Percentiles rank a stretch among this genome's conserved stretches.
Evolutionary conservation across 2,888 invertebrate species (phyloP).

Genomic region (Hyppa rectilinea): DNA sequence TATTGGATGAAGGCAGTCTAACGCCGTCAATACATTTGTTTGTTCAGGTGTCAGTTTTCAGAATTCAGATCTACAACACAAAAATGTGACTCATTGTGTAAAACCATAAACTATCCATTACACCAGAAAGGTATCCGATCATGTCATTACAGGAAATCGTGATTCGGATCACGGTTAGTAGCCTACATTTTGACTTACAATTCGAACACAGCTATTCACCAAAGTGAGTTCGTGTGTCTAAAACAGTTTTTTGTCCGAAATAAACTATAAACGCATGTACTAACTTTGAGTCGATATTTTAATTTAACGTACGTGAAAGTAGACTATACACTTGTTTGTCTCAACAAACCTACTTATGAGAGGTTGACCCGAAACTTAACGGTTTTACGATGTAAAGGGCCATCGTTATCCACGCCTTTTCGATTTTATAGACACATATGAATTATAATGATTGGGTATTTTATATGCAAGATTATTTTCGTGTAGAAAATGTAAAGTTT

Average conservation of each 20-base stretch:
- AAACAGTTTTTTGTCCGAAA: slow-evolving; percentile 37
- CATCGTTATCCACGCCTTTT: slow-evolving; percentile 30
- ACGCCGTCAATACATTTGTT: slow-evolving; percentile 41
- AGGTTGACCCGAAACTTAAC: slow-evolving; percentile 60
- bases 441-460: not conserved
- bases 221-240: slow-evolving; percentile 29
- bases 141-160: slow-evolving; percentile 43
- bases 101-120: slow-evolving; percentile 40
- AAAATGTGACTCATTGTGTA: slow-evolving; percentile 58
- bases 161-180: slow-evolving; percentile 44
- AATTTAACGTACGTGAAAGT: slow-evolving; percentile 46
- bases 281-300: slow-evolving; percentile 32
- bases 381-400: slow-evolving; percentile 52
- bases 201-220: slow-evolving; percentile 18
- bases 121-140: slow-evolving; percentile 24
- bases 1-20: slow-evolving; percentile 28
- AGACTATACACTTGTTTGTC: slow-evolving; percentile 45
- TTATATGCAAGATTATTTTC: not conserved
- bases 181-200: slow-evolving; percentile 25
- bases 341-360: slow-evolving; percentile 44
- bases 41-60: slow-evolving; percentile 60
- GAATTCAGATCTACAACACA: slow-evolving; percentile 41
- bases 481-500: not conserved
- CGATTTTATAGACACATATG: slow-evolving; percentile 30
- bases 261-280: slow-evolving; percentile 7